Conservation (phyloP, 2,113 vertebrate genomes). For the Chiloscyllium plagiosum region DNA sequence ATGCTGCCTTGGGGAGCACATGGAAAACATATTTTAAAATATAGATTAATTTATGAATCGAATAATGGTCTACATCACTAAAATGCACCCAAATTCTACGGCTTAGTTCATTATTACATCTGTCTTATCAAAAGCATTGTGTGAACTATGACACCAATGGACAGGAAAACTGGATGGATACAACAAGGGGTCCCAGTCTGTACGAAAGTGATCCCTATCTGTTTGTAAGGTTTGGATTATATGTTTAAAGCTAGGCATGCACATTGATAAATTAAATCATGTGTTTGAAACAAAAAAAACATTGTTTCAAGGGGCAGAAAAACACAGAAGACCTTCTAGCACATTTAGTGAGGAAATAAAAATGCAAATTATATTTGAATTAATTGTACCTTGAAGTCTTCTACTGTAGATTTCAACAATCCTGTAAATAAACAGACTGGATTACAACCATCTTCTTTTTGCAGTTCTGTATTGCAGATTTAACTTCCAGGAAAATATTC, state of each 20-base stretch:
- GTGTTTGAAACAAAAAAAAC: not conserved
- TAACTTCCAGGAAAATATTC: not conserved
- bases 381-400: conserved; percentile 65
- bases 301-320: not conserved
- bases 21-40: not conserved
- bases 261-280: not conserved
- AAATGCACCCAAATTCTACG: not conserved
- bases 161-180: not conserved
- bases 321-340: too few species aligned
- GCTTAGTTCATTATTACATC: not conserved
- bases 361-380: conserved; percentile 9
- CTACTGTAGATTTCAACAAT: conserved; percentile 74
- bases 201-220: not conserved
- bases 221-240: not conserved
- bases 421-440: conserved; percentile 47
- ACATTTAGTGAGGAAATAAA: not conserved
- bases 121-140: not conserved
- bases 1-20: not conserved
- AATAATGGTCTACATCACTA: not conserved
- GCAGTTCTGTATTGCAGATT: not conserved
- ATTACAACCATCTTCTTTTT: not conserved
- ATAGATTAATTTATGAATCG: not conserved
- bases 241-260: not conserved
- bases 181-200: too few species aligned
- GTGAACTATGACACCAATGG: not conserved